Conservation (phyloP, 2,797 vertebrate genomes). For the Nyctibius grandis region DNA sequence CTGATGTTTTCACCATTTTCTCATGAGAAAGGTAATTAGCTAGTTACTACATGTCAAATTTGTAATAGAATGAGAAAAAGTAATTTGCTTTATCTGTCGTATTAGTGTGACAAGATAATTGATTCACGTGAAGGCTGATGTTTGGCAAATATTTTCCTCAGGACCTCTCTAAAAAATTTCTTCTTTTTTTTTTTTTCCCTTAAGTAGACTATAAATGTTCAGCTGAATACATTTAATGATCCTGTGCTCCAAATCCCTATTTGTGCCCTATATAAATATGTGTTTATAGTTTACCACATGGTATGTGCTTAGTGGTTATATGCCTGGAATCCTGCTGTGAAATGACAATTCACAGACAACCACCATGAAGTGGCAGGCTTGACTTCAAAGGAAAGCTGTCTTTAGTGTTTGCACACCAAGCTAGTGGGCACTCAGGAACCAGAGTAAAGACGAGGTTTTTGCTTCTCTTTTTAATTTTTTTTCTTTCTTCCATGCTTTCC, state of each 20-base stretch:
- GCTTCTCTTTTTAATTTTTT: not conserved
- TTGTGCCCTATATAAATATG: not conserved
- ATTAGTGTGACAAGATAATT: not conserved
- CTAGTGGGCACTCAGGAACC: not conserved
- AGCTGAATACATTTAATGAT: not conserved
- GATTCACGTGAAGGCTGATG: not conserved
- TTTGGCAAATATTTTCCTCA: conserved; percentile 10
- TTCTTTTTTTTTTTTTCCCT: not conserved
- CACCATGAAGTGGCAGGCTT: not conserved
- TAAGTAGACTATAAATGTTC: not conserved
- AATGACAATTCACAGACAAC: not conserved
- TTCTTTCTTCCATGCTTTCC: not conserved
- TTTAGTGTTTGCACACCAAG: not conserved
- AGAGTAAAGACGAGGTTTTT: not conserved
- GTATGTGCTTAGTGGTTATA: not conserved
- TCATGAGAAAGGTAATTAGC: not conserved
- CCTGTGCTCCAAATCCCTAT: not conserved
- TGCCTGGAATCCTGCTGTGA: not conserved
- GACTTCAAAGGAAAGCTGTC: not conserved
- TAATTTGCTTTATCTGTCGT: not conserved
- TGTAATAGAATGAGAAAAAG: not conserved
- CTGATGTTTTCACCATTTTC: not conserved
- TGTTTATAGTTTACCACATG: not conserved
- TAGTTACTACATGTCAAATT: not conserved
- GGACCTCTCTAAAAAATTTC: not conserved